Percentiles rank a stretch among this genome's conserved stretches.
These are phyloP conservation scores for Zaprionus vittiger DNA, from an alignment of 1,140 invertebrate species.

Conservation along the genomic window DNA sequence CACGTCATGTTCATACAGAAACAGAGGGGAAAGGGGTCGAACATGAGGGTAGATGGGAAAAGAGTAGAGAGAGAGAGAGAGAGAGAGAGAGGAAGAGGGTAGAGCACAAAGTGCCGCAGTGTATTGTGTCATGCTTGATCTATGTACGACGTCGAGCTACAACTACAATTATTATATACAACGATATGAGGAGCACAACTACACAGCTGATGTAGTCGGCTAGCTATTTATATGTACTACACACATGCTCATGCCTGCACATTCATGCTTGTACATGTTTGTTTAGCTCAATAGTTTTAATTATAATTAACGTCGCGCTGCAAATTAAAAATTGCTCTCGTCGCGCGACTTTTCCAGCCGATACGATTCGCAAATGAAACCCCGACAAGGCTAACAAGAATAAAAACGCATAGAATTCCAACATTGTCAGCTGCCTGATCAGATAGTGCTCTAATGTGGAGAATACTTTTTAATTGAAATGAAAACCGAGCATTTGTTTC, in stretches of 20 bases:
- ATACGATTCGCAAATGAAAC: neutral
- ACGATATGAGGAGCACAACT: slow-evolving; percentile 2
- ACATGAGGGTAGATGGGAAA: neutral
- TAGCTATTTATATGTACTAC: slow-evolving; percentile 21
- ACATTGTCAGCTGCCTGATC: neutral
- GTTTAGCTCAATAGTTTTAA: slow-evolving; percentile 77
- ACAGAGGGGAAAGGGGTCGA: neutral
- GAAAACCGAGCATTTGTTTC: too few species aligned
- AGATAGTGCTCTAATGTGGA: neutral
- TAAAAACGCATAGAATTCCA: neutral
- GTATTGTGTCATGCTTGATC: slow-evolving; percentile 77
- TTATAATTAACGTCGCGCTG: slow-evolving; percentile 75
- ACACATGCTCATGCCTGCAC: slow-evolving; percentile 30
- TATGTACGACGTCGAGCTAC: slow-evolving; percentile 29
- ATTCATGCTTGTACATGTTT: slow-evolving; percentile 33
- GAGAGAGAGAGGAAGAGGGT: neutral
- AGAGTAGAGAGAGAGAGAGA: neutral
- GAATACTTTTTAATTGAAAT: too few species aligned
- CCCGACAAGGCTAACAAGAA: neutral
- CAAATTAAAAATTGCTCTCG: slow-evolving; percentile 57
- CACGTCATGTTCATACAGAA: slow-evolving; percentile 49
- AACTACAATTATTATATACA: slow-evolving; percentile 19
- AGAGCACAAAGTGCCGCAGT: slow-evolving; percentile 54
- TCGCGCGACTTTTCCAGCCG: slow-evolving; percentile 17
- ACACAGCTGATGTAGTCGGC: neutral